Conservation (phyloP, 2,113 vertebrate genomes). For the Jacana jacana region DNA sequence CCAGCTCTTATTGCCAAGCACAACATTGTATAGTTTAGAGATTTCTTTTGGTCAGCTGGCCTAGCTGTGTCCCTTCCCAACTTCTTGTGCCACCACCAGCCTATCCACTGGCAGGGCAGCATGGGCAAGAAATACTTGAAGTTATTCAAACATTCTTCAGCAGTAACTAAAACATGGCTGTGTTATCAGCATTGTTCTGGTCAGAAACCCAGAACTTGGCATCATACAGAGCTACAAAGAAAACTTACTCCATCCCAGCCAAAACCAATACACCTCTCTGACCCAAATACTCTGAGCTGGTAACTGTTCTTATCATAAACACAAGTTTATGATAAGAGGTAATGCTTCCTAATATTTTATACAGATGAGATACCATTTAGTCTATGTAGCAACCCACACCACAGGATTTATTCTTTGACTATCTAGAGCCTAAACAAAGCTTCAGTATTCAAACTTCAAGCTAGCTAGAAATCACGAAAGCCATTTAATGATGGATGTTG, state of each 20-base stretch:
- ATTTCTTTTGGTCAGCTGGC: neutral
- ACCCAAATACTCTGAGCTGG: neutral
- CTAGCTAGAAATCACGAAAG: neutral
- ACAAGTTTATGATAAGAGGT: neutral
- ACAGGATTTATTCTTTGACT: neutral
- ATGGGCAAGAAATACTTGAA: neutral
- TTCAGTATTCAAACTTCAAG: neutral
- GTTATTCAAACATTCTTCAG: neutral
- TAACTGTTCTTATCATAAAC: neutral
- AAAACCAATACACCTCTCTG: neutral
- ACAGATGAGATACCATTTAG: neutral
- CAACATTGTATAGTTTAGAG: neutral
- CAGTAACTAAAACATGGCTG: neutral
- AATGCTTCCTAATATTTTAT: neutral
- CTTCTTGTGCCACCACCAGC: neutral
- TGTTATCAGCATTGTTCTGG: neutral
- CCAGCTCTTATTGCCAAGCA: neutral
- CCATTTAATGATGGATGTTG: neutral
- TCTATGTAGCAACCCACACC: neutral
- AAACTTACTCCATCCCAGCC: neutral
- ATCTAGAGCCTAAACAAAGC: neutral
- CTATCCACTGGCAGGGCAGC: neutral
- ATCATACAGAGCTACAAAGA: neutral
- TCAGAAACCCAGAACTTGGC: neutral
- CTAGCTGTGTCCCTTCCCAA: neutral